Evolutionary conservation across 37 sponge, comb jelly and placozoan species (phyloP), one percentile per base, ranked within the genome.

Genomic region (Halisarca cf. caerulea): DNA sequence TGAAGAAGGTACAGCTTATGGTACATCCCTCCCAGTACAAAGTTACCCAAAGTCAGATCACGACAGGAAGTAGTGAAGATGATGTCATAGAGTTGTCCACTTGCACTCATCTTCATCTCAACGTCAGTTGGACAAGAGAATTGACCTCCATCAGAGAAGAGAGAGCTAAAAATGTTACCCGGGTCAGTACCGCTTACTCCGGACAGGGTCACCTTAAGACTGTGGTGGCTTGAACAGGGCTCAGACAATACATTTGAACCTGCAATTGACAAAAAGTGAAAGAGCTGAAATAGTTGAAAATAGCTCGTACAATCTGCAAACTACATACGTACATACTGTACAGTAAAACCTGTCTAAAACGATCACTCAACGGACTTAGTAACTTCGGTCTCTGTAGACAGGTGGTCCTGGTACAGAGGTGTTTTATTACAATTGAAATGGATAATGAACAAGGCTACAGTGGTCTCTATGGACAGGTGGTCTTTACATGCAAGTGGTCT

Each of bases 141-240:
- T 17, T 17, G 69, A 28, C 69, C 69, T 68, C 69, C 69, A 68
- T 68, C 69, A 34, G 69, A 68, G 35, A 68, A 4, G 3, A 68
- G 35, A 68, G 35, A 34, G 33, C 30, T 68, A 34, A 68, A 68
- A 4, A 68, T 68, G 69, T 68, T 68, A 4, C 30, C 33, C 69
- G n/a, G 30, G 69, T 68, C 69, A 34, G 69, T 68, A 3, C n/a
- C 27, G 35, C 15, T 68, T 34, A 27, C n/a, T 34, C 30, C 32
- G 33, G 69, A 68, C 33, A 68, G 69, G 0, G 69, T 68, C 69
- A 68, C 34, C 15, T 28, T 34, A 34, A 68, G 30, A 34, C 35
- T 68, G 33, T 30, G 69, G 4, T 17, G 33, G 33, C 34, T 34
- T 28, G 30, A 68, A 30, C 34, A 68, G 33, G 35, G 69, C 32